Evolutionary conservation across 2,888 invertebrate genomes (phyloP).

Genomic region (Xestia sexstrigata): DNA sequence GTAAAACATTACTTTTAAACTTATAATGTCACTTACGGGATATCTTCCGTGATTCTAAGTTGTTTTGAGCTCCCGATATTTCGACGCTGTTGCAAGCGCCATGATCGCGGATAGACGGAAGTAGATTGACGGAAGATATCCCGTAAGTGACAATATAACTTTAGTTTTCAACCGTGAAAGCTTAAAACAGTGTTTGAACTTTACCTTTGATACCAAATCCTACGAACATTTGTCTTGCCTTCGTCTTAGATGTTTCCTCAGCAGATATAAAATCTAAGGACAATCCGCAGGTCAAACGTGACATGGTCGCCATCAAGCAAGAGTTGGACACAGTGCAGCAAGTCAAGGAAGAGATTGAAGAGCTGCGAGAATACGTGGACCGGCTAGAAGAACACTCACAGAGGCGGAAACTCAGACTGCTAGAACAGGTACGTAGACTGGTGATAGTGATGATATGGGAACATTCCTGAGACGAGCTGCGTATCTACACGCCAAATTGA

Average conservation of each 20-base stretch:
- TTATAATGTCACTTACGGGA: too few relatives aligned
- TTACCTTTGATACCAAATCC: background rate
- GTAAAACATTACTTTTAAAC: background rate
- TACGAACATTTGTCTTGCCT: background rate
- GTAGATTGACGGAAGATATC: too few relatives aligned
- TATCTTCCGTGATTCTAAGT: too few relatives aligned
- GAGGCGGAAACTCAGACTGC: conserved; percentile 96
- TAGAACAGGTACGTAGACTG: conserved; percentile 94
- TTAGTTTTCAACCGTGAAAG: too few relatives aligned
- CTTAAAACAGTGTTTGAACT: background rate
- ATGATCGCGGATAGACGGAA: too few relatives aligned
- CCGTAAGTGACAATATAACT: too few relatives aligned
- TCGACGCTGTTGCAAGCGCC: too few relatives aligned
- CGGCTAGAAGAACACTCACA: conserved; percentile 97
- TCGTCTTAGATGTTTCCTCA: background rate
- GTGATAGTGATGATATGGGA: background rate
- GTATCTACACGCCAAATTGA: background rate
- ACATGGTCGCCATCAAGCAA: conserved; percentile 98
- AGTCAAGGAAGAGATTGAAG: conserved; percentile 98
- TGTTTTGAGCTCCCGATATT: too few relatives aligned
- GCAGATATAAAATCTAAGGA: background rate
- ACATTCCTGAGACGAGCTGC: background rate
- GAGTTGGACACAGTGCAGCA: conserved; percentile 98
- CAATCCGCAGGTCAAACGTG: conserved; percentile 94
- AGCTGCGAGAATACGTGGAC: conserved; percentile 97